Conservation (phyloP, 2,888 invertebrate species). For the Ctenicera cuprea region DNA sequence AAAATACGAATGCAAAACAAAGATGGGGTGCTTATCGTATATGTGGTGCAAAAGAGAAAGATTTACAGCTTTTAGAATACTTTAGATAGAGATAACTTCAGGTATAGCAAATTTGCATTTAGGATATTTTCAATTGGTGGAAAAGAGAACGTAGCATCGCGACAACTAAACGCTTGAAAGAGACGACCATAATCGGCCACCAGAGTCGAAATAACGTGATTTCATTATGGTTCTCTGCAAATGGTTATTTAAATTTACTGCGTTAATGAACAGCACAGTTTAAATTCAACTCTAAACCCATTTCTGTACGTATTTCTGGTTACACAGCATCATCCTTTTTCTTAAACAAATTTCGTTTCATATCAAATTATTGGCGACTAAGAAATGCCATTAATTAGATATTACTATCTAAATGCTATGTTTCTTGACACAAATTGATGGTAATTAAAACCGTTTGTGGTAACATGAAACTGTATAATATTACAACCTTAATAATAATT, state of each 20-base stretch:
- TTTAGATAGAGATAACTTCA: constrained; percentile 55
- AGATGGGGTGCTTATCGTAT: constrained; percentile 40
- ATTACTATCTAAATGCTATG: constrained; percentile 31
- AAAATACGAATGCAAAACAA: constrained; percentile 37
- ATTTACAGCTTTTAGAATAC: constrained; percentile 48
- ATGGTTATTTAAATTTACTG: constrained; percentile 60
- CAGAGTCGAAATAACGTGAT: constrained; percentile 59
- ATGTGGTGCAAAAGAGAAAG: constrained; percentile 49
- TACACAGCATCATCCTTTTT: neutral
- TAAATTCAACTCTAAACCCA: constrained; percentile 44
- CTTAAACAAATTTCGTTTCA: neutral
- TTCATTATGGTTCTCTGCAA: constrained; percentile 60
- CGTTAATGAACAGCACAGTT: constrained; percentile 55
- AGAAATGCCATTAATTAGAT: constrained; percentile 30
- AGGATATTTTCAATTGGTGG: constrained; percentile 47
- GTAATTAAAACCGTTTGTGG: constrained; percentile 23
- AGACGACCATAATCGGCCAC: constrained; percentile 51
- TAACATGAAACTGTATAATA: neutral
- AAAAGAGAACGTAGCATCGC: constrained; percentile 32
- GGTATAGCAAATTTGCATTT: constrained; percentile 55
- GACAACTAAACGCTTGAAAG: neutral
- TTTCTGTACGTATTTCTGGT: constrained; percentile 37
- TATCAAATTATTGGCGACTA: constrained; percentile 20
- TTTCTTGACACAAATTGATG: constrained; percentile 29
- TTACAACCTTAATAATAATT: neutral